A percentile compares a stretch with the other conserved stretches of the same genome.
phyloP scores from a whole-genome alignment of 2,888 invertebrate genomes.

The Drosophila atroscutellata region DNA sequence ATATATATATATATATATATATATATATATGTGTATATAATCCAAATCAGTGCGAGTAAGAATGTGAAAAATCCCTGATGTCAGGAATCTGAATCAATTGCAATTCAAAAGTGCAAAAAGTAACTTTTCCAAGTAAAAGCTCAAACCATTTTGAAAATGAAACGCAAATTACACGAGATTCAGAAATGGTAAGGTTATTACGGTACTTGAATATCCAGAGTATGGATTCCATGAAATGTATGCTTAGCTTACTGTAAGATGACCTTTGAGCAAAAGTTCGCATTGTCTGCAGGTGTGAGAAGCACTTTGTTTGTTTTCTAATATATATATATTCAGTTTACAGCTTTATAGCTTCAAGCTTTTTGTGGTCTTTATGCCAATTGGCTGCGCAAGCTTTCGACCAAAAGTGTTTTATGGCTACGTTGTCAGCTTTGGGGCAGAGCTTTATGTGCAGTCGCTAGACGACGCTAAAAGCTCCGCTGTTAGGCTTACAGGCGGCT shows the following conservation, averaged over 20 bases:
- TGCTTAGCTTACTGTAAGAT: background rate
- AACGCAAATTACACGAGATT: background rate
- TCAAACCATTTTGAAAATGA: background rate
- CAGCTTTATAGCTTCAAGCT: slow-evolving; percentile 7
- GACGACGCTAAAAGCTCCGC: slow-evolving; percentile 69
- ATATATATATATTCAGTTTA: background rate
- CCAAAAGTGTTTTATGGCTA: slow-evolving; percentile 30
- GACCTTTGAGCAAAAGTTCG: background rate
- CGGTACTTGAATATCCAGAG: background rate
- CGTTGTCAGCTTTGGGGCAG: slow-evolving; percentile 30
- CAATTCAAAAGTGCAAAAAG: background rate
- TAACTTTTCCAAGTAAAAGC: background rate
- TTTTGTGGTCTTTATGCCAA: slow-evolving; percentile 11
- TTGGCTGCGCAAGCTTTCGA: slow-evolving; percentile 29
- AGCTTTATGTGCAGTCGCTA: slow-evolving; percentile 71
- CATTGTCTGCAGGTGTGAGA: background rate
- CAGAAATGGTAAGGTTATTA: background rate
- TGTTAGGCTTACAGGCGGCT: slow-evolving; percentile 40
- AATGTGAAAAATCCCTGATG: no score
- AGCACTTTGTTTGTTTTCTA: slow-evolving; percentile 11
- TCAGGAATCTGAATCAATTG: background rate
- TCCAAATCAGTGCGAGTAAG: background rate
- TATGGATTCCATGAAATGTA: background rate
- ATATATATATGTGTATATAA: background rate
- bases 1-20: background rate